Conservation (phyloP, 2,888 invertebrate species). For the Ennomos erosarius region DNA sequence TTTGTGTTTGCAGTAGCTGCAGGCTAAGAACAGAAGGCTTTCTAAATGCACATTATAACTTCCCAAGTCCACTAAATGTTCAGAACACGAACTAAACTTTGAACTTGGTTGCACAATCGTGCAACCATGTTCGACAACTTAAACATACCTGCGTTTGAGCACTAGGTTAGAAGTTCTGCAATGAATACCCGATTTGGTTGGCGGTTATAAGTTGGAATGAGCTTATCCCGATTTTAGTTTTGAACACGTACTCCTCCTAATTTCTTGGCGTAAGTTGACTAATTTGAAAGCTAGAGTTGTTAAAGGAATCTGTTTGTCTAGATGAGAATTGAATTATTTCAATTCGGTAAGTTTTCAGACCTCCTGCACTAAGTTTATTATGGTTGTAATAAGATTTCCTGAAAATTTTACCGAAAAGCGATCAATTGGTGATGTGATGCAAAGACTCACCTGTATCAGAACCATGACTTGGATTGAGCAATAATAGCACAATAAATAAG, state of each 20-base stretch:
- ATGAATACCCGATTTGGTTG: slow-evolving; percentile 21
- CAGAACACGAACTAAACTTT: slow-evolving; percentile 17
- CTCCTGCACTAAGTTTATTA: too few species aligned
- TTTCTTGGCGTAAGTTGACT: slow-evolving; percentile 27
- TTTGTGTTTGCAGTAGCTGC: neutral
- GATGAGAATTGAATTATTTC: slow-evolving; percentile 16
- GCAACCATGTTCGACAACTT: slow-evolving; percentile 25
- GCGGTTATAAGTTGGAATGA: slow-evolving; percentile 26
- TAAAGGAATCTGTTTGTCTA: slow-evolving; percentile 19
- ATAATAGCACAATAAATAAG: too few species aligned
- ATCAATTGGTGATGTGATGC: too few species aligned
- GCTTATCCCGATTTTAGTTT: slow-evolving; percentile 27
- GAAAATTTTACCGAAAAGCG: too few species aligned
- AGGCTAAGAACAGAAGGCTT: slow-evolving; percentile 2
- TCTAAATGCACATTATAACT: slow-evolving; percentile 10
- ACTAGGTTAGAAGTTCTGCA: slow-evolving; percentile 21
- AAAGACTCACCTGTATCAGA: too few species aligned
- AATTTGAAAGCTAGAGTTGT: slow-evolving; percentile 17
- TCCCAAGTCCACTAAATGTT: slow-evolving; percentile 14
- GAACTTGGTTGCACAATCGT: slow-evolving; percentile 21
- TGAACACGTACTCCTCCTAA: slow-evolving; percentile 35
- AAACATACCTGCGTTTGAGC: slow-evolving; percentile 20
- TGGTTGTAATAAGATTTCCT: too few species aligned
- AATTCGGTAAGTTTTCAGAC: neutral
- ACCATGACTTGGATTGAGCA: too few species aligned